Base-by-base conservation (phyloP, 2,888 invertebrate species). In the Pyrochroa serraticornis region DNA sequence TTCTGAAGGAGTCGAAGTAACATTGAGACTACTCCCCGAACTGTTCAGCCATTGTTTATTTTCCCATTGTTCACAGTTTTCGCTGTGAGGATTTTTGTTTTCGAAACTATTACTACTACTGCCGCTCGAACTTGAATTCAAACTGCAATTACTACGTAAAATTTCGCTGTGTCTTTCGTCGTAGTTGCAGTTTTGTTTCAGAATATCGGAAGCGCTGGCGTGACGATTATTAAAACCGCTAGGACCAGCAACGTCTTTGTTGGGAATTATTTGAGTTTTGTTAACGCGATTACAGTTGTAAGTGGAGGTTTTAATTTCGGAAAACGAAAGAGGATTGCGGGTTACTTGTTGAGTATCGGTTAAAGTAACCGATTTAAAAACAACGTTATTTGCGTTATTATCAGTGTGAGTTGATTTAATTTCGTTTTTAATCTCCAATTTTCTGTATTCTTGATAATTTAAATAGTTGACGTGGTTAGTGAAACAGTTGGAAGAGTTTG, bases 111-210 rank as follows among this genome's bases (percentile, higher is more conserved):
- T 80, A 54, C 81, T 80, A 50, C 82, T 82, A 57, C 82, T 82
- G 39, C 78, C 77, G 59, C 80, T 80, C 31, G 79, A 80, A 42
- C 80, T 81, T 0, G 85, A 85, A 30, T 84, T 83, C 34, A 85
- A 75, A 65, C 85, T 85, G 13, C 82, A 81, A 22, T 84, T 83
- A 66, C 85, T 85, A 22, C 83, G 70, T 54, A 83, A 75, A 22
- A 82, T 82, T 22, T 81, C 77, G 33, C 75, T 76, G 7, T 71
- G 68, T 14, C 71, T 60, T 30, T 71, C 70, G 7, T 70, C 71
- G 39, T 62, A 66, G 36, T 67, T 71, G 35, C 37, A 54, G 34
- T 54, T 63, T 57, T 54, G 63, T 46, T 57, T 61, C 34, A 59
- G 33, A 33, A 56, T 57, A 14, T 66, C 68, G 14, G 50, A 13